Conservation (phyloP, 2,888 invertebrate species). For the Apamea crenata region DNA sequence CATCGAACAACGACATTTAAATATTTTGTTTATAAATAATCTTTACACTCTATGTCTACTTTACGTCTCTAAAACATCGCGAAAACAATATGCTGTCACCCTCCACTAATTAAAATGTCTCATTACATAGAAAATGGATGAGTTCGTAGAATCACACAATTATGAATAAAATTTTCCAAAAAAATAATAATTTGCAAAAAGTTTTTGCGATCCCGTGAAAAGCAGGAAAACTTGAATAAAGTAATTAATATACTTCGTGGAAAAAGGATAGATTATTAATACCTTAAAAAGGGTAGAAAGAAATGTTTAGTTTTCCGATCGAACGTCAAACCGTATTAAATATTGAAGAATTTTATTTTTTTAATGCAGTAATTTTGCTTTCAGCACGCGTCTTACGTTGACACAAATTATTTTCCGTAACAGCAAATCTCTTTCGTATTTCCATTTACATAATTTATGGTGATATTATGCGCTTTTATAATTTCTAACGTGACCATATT, state of each 20-base stretch:
- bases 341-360: not conserved
- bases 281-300: not conserved
- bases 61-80: slow-evolving; percentile 65
- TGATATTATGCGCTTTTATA: not conserved
- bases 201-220: not conserved
- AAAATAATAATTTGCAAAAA: not conserved
- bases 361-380: not conserved
- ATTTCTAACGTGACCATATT: not conserved
- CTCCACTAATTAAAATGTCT: slow-evolving; percentile 33
- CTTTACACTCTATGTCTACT: slow-evolving; percentile 57
- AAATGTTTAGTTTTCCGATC: not conserved
- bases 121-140: slow-evolving; percentile 7
- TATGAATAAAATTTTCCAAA: not conserved
- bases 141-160: not conserved
- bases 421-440: not conserved
- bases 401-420: slow-evolving; percentile 3
- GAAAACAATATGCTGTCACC: slow-evolving; percentile 55
- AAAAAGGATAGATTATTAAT: not conserved
- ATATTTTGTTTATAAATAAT: slow-evolving; percentile 70
- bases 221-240: not conserved
- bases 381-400: not conserved
- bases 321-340: not conserved
- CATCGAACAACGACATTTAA: slow-evolving; percentile 84
- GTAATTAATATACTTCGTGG: not conserved
- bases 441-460: slow-evolving; percentile 3